Evolutionary conservation across 1,140 invertebrate species (phyloP), one percentile per base, ranked within the genome.

Genomic region (Oryzaephilus surinamensis): DNA sequence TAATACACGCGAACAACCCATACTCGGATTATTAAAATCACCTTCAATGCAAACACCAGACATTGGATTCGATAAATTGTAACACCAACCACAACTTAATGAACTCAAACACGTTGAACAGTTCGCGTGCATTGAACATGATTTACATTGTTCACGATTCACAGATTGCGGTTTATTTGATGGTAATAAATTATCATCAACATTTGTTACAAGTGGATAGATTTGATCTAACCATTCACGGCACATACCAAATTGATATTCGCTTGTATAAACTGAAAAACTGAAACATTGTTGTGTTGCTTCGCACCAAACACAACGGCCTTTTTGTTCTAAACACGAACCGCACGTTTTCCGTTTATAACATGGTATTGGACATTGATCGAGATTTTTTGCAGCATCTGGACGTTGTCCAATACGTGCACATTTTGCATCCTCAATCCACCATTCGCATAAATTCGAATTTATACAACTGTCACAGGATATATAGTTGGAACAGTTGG

Each of bases 231-330:
- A 73, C 91, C 92, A 96, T 55, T 91, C 84, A 4, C 84, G 73
- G 55, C 93, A 97, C 40, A 87, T 69, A 0, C 91, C 91, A 64
- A 90, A 94, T 50, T 91, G 84, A 65, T 90, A 93, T 50, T 91
- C 84, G 38, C 88, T 90, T 1, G 90, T 93, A 60, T 96, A 96
- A 3, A 93, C 85, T 1, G 86, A 85, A 65, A 96, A 96, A 24
- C 87, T 85, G 58, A 96, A 92, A 59, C 93, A 97, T 54, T 90
- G 84, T 26, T 79, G 68, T 0, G 84, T 90, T 21, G 88, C 81
- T 53, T 93, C 85, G 58, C 92, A 96, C 93, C 92, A 97, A 0
- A 93, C 90, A 63, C 93, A 97, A 33, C 88, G 73, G 4, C 86
- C 88, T 24, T 77, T 74, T 46, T 84, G 80, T 38, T 84, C 81